These are phyloP conservation scores for Ailurus styani DNA, from an alignment of 2,113 vertebrate genomes.

Conservation along the genomic window DNA sequence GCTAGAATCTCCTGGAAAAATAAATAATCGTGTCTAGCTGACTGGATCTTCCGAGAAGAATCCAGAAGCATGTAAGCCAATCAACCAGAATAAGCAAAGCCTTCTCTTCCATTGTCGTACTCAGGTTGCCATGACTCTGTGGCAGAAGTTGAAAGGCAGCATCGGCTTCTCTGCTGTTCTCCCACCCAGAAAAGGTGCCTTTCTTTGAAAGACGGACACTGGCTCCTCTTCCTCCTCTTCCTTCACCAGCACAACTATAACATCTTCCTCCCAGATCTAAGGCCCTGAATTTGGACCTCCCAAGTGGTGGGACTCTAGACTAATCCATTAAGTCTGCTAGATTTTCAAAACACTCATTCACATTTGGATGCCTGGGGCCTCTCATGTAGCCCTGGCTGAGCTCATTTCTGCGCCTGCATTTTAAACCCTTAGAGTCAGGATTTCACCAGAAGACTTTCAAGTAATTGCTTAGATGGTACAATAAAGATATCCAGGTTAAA, in stretches of 20 bases:
- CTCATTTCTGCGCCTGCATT: neutral
- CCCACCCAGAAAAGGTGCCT: neutral
- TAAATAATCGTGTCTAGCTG: neutral
- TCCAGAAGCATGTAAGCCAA: neutral
- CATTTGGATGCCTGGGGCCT: neutral
- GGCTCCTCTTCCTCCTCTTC: neutral
- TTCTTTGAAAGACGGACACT: neutral
- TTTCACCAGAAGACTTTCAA: conserved; percentile 14
- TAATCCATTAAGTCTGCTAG: neutral
- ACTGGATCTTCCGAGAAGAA: neutral
- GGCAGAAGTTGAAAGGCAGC: neutral
- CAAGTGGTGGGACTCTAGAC: neutral
- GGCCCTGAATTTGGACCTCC: conserved; percentile 19
- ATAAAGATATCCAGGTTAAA: neutral
- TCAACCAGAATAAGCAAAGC: neutral
- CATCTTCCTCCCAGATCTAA: neutral
- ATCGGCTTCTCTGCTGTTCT: neutral
- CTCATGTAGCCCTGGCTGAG: neutral
- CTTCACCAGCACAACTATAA: neutral
- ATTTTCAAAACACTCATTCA: conserved; percentile 47
- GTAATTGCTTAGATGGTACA: conserved; percentile 18
- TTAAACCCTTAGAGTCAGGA: neutral
- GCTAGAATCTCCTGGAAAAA: neutral
- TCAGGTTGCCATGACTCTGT: neutral
- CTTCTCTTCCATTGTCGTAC: neutral